Base-by-base conservation (phyloP, 2,113 vertebrate species). In the Laterallus jamaicensis region DNA sequence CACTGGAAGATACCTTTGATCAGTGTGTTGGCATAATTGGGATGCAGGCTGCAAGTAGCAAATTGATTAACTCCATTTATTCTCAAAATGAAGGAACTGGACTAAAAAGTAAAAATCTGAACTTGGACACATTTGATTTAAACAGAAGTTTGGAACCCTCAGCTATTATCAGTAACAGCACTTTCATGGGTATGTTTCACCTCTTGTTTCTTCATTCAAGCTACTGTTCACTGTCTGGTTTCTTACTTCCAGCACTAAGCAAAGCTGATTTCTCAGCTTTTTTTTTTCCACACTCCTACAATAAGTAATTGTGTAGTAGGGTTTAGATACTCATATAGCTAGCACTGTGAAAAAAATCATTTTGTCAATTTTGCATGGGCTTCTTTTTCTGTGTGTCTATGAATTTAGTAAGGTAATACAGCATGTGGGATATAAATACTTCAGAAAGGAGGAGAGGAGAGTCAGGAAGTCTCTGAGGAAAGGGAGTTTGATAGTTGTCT, bases 121-220 rank as follows among this genome's bases (percentile, higher is more conserved):
- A 98, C 79, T 97, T 95, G 24, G 98, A 97, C 44, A 81, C 97
- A 11, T 84, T 58, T 42, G 98, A 98, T 83, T 97, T 97, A 6
- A 97, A 96, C 47, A 96, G 93, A 78, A 94, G 94, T 77, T 97
- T 96, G 9, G 98, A 99, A 40, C 90, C 95, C 28, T 86, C 94
- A 9, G 83, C 92, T 6, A 0, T 93, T 82, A 63, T 59, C 8
- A 73, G 44, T 62, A 98, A 73, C 64, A 98, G 95, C 94, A 98
- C 98, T 83, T 99, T 99, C 96, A 98, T 99, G 98, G 99, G 99
- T 99, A 98, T 66, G 98, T 98, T 95, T 56, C 60, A 78, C 19
- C 24, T 67, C 1, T 28, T 78, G 22, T 3, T n/a, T 88, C 86
- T 93, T 86, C 75, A 8, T 78, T 88, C 28, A 50, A 42, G 31